A percentile compares a stretch with the other conserved stretches of the same genome.
Evolutionary conservation across 2,888 invertebrate species (phyloP).

Genomic region (Heliconius ismenius): DNA sequence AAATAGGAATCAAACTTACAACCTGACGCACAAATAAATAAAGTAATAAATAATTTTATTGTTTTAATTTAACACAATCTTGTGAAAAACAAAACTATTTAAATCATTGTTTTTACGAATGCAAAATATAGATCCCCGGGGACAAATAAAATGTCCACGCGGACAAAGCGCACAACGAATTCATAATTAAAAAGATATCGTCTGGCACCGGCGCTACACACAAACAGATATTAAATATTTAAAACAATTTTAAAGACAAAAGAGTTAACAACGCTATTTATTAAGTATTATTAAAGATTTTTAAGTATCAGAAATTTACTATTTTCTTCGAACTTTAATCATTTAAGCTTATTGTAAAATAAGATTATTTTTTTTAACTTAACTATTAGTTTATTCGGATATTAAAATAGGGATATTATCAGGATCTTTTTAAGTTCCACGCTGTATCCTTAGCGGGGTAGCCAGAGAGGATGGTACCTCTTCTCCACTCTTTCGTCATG

Average conservation of each 20-base stretch:
- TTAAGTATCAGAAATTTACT: neutral
- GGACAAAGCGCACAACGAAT: conserved; percentile 39
- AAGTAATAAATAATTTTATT: neutral
- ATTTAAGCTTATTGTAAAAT: no score
- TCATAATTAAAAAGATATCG: conserved; percentile 45
- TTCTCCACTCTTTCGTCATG: no score
- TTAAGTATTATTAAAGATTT: neutral
- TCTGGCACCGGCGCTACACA: conserved; percentile 36
- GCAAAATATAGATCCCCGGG: conserved; percentile 37
- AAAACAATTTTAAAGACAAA: conserved; percentile 19
- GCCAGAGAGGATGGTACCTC: no score
- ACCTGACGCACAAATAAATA: no score
- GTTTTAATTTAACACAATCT: conserved; percentile 14
- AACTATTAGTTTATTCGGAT: no score
- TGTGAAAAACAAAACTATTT: neutral
- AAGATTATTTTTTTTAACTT: no score
- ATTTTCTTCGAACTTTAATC: no score
- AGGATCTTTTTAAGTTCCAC: no score
- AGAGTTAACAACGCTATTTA: conserved; percentile 1
- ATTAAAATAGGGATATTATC: no score
- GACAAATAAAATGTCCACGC: conserved; percentile 40
- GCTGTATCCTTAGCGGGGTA: no score
- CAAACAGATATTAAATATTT: conserved; percentile 24
- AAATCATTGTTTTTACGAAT: conserved; percentile 34
- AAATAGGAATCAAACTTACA: no score